Evolutionary conservation across 2,113 vertebrate species (phyloP), one percentile per base, ranked within the genome.

Genomic region (Porphyrio hochstetteri): DNA sequence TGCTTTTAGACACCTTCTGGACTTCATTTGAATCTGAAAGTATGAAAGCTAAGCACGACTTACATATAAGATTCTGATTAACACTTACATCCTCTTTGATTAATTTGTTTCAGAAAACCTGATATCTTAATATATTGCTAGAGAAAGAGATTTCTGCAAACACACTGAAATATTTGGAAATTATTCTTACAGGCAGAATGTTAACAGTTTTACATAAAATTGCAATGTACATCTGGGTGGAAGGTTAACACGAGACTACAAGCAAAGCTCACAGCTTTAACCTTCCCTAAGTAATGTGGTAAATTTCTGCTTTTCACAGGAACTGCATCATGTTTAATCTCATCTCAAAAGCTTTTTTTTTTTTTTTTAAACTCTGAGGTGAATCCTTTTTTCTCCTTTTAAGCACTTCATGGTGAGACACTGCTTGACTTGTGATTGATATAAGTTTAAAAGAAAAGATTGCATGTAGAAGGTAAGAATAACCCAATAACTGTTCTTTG

Each of bases 141-240:
- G 29, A 69, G 17, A 76, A 86, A 48, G 28, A 88, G 27, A 48
- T 11, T 74, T 14, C 5, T 85, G 13, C 13, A 72, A 10, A 7
- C 18, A 76, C 31, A 61, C 17, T 50, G 59, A 76, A 70, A 80
- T 71, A 68, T 72, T 60, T 76, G 38, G 29, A 84, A 50, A 5
- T 77, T 24, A 77, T 46, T 61, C 3, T 72, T 57, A n/a, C 19
- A 42, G n/a, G 11, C 28, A 44, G 33, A 91, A 79, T 16, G 14
- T 69, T 65, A 60, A 29, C 24, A 50, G 10, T 17, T 88, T 53
- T 68, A 55, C 0, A 1, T 36, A 27, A 29, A 3, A 0, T 27
- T 17, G 2, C 0, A 0, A 4, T 21, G 29, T 35, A 68, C 9
- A 29, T 3, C 11, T 86, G 20, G 3, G 6, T 48, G 23, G 52